phyloP scores from a whole-genome alignment of 2,113 vertebrate genomes.

The Hystrix brachyura region DNA sequence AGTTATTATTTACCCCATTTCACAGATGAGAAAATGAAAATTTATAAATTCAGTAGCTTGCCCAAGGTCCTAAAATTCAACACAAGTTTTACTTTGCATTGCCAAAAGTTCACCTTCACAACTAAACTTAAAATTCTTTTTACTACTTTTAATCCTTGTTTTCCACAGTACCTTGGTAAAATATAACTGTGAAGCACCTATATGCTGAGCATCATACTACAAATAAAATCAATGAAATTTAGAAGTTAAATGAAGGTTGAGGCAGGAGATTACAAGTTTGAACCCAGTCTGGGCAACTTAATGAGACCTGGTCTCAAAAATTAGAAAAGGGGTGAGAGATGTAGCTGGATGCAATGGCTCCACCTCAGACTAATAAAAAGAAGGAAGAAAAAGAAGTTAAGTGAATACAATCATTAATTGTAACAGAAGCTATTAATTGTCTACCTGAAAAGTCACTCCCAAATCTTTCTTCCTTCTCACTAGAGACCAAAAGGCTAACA shows the following conservation, averaged over 20 bases:
- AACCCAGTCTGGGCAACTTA: not conserved
- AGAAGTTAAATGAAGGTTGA: not conserved
- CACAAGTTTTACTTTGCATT: not conserved
- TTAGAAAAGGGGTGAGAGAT: not conserved
- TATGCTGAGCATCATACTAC: not conserved
- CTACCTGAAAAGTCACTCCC: slow-evolving; percentile 26
- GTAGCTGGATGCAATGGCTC: not conserved
- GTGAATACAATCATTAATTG: not conserved
- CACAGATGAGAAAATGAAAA: not conserved
- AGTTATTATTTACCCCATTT: not conserved
- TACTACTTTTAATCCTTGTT: not conserved
- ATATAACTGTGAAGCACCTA: not conserved
- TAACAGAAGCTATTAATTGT: slow-evolving; percentile 5
- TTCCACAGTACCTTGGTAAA: not conserved
- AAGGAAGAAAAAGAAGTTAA: not conserved
- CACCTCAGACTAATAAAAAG: not conserved
- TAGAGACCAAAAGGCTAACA: not conserved
- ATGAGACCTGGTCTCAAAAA: not conserved
- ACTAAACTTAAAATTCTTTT: not conserved
- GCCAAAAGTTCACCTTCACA: not conserved
- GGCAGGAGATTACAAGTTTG: not conserved
- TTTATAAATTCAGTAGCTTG: not conserved
- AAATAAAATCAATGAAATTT: slow-evolving; percentile 34
- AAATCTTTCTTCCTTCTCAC: not conserved
- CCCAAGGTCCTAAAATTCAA: not conserved